Conservation (phyloP, 2,797 vertebrate genomes). For the Sparidentex hasta region DNA sequence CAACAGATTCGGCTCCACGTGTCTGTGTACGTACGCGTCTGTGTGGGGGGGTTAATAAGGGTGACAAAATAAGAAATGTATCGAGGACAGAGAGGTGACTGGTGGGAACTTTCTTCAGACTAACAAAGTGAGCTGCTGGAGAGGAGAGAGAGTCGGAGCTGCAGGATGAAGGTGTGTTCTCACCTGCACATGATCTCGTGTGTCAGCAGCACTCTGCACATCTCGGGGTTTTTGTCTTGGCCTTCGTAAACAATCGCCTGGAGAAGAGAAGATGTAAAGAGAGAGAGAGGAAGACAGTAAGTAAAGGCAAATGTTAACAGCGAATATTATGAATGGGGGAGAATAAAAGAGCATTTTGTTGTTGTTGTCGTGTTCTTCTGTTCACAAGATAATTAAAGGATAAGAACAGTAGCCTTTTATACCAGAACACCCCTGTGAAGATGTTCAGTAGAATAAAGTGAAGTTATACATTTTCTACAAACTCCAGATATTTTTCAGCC, state of each 20-base stretch:
- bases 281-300: background rate
- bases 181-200: conserved; percentile 99
- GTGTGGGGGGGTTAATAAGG: conserved; percentile 70
- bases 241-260: conserved; percentile 94
- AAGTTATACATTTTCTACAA: too few relatives aligned
- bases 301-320: background rate
- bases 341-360: too few relatives aligned
- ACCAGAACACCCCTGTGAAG: too few relatives aligned
- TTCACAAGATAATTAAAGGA: too few relatives aligned
- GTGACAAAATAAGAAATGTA: conserved; percentile 64
- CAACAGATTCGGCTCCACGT: conserved; percentile 50
- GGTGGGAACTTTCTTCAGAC: conserved; percentile 47
- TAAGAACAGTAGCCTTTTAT: too few relatives aligned
- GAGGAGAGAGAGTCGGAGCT: background rate
- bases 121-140: conserved; percentile 37
- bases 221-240: conserved; percentile 99
- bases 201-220: conserved; percentile 98
- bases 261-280: conserved; percentile 33
- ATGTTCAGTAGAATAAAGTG: too few relatives aligned
- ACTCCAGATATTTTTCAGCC: too few relatives aligned
- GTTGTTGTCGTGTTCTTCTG: too few relatives aligned
- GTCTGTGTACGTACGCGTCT: conserved; percentile 20
- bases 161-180: conserved; percentile 45
- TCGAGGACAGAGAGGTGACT: conserved; percentile 51
- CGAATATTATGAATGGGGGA: background rate